Evolutionary conservation across 2,113 vertebrate species (phyloP).

Genomic region (Corythoichthys haematopterus): DNA sequence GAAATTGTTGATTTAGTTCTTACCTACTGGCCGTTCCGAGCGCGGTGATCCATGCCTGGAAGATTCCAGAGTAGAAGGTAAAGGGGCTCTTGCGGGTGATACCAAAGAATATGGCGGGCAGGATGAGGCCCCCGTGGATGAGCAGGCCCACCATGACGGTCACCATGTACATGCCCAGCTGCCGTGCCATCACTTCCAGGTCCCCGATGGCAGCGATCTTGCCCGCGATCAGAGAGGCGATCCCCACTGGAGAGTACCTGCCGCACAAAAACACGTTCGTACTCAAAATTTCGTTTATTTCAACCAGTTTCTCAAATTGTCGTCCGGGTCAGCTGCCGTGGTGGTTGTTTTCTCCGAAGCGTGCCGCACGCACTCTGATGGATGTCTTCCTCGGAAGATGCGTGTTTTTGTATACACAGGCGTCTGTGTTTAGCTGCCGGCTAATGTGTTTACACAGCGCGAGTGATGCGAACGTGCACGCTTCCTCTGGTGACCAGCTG

Average conservation of each 20-base stretch:
- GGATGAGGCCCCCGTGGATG: constrained; percentile 78
- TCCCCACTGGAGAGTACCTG: constrained; percentile 80
- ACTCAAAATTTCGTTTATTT: neutral
- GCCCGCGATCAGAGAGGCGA: constrained; percentile 79
- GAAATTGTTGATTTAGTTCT: too few relatives aligned
- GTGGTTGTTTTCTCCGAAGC: constrained; percentile 50
- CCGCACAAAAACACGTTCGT: neutral
- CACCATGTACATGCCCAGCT: constrained; percentile 84
- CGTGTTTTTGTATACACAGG: constrained; percentile 52
- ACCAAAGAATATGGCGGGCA: constrained; percentile 75
- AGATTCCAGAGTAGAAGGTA: constrained; percentile 76
- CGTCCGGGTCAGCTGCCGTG: constrained; percentile 33
- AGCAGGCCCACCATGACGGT: constrained; percentile 78
- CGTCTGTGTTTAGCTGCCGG: constrained; percentile 51
- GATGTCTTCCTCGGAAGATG: constrained; percentile 41
- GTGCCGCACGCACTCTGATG: constrained; percentile 33
- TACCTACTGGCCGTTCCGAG: constrained; percentile 82
- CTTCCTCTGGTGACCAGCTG: constrained; percentile 59
- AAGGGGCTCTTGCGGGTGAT: constrained; percentile 77
- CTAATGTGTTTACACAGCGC: constrained; percentile 60
- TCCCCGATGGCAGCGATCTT: constrained; percentile 80
- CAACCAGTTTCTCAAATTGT: neutral
- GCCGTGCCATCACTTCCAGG: constrained; percentile 74
- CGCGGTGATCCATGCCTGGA: constrained; percentile 83
- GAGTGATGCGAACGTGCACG: constrained; percentile 44